Evolutionary conservation across 2,113 vertebrate genomes (phyloP).

Genomic region (Cavia aperea): DNA sequence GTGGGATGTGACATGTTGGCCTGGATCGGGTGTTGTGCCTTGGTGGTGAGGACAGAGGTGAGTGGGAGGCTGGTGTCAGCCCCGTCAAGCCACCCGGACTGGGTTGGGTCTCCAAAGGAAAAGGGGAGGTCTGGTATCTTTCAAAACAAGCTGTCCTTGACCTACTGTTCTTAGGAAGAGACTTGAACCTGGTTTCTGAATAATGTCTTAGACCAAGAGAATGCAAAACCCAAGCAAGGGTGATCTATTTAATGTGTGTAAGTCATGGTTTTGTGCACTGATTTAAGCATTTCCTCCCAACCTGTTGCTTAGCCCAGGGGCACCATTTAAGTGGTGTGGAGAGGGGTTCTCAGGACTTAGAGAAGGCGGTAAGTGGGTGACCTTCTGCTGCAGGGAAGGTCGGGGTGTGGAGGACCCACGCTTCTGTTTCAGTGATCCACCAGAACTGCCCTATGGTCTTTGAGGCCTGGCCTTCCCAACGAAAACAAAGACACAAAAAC

Average conservation of each 20-base stretch:
- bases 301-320: background rate
- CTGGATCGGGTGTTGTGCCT: background rate
- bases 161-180: background rate
- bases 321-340: background rate
- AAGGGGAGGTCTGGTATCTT: background rate
- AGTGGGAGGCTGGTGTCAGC: background rate
- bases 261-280: background rate
- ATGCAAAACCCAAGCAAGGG: background rate
- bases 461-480: background rate
- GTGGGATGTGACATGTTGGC: background rate
- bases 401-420: background rate
- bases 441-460: background rate
- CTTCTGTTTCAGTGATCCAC: background rate
- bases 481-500: conserved; percentile 53
- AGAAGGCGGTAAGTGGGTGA: background rate
- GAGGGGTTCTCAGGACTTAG: background rate
- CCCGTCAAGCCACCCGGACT: background rate
- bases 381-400: background rate
- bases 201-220: background rate
- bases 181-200: background rate
- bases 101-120: background rate
- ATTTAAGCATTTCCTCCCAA: background rate
- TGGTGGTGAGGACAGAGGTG: background rate
- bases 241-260: background rate
- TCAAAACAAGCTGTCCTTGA: background rate